Conservation (phyloP, 2,797 vertebrate species). For the Adrianichthys oophorus region DNA sequence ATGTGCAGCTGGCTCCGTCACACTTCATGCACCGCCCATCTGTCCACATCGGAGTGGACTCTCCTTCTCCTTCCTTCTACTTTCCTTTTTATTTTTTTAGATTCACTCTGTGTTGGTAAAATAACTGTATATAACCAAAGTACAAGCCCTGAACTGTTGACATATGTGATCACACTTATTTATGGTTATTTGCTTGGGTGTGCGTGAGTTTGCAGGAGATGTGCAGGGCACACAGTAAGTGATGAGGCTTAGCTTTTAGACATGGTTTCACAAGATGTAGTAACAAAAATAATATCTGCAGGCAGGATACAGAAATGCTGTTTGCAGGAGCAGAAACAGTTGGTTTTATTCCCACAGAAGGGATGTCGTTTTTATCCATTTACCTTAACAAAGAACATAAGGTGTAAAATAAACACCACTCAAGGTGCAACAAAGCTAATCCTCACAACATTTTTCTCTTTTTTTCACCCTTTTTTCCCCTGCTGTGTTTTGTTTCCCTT, state of each 20-base stretch:
- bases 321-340: not conserved
- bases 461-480: slow-evolving; percentile 8
- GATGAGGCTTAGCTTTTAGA: not conserved
- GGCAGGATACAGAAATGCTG: slow-evolving; percentile 27
- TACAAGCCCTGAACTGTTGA: slow-evolving; percentile 29
- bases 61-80: slow-evolving; percentile 18
- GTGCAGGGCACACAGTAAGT: slow-evolving; percentile 1
- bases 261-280: not conserved
- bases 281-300: slow-evolving; percentile 8
- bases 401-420: slow-evolving; percentile 5
- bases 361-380: too few relatives aligned
- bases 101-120: slow-evolving; percentile 35
- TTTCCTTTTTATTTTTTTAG: slow-evolving; percentile 15
- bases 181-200: slow-evolving; percentile 33
- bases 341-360: not conserved
- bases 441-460: not conserved
- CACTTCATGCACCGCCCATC: slow-evolving; percentile 74
- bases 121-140: slow-evolving; percentile 21
- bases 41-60: slow-evolving; percentile 67
- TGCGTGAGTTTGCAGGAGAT: slow-evolving; percentile 16
- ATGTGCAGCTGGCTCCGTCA: slow-evolving; percentile 73
- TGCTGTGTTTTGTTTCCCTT: slow-evolving; percentile 25
- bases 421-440: not conserved
- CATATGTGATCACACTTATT: slow-evolving; percentile 56
- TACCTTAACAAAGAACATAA: not conserved